These are phyloP conservation scores for Eupithecia subumbrata DNA, from an alignment of 2,888 invertebrate species.

Conservation along the genomic window DNA sequence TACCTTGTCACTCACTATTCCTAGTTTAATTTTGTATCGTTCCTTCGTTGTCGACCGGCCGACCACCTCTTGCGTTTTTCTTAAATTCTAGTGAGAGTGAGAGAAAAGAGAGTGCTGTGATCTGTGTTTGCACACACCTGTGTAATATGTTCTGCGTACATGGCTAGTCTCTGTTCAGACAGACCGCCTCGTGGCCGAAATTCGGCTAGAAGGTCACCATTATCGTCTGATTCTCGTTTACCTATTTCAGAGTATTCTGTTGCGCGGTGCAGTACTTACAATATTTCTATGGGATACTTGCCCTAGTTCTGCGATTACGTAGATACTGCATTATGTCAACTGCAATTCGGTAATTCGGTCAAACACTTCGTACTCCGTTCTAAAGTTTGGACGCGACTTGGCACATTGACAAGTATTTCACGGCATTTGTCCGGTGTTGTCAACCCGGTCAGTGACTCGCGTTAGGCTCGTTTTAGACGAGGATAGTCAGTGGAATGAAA, in stretches of 20 bases:
- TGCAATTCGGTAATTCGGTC: constrained; percentile 59
- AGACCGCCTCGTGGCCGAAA: neutral
- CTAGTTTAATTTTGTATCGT: neutral
- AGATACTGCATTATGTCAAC: constrained; percentile 61
- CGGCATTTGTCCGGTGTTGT: constrained; percentile 69
- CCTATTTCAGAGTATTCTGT: neutral
- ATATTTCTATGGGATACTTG: constrained; percentile 22
- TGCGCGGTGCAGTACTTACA: neutral
- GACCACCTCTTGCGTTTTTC: neutral
- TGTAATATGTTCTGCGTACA: neutral
- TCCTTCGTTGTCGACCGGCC: neutral
- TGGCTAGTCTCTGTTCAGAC: neutral
- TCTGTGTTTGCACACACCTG: neutral
- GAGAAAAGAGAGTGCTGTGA: neutral
- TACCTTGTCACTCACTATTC: neutral
- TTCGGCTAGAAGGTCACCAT: neutral
- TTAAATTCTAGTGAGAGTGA: too few relatives aligned
- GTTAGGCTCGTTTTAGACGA: constrained; percentile 48
- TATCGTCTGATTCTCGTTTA: neutral
- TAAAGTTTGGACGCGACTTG: constrained; percentile 54
- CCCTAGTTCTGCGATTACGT: constrained; percentile 39
- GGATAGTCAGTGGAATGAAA: constrained; percentile 17
- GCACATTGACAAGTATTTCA: constrained; percentile 77
- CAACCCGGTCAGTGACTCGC: constrained; percentile 68
- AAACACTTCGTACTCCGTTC: constrained; percentile 38